A percentile compares a stretch with the other conserved stretches of the same genome.
phyloP scores from a whole-genome alignment of 2,888 invertebrate genomes.

The Netelia inedita region DNA sequence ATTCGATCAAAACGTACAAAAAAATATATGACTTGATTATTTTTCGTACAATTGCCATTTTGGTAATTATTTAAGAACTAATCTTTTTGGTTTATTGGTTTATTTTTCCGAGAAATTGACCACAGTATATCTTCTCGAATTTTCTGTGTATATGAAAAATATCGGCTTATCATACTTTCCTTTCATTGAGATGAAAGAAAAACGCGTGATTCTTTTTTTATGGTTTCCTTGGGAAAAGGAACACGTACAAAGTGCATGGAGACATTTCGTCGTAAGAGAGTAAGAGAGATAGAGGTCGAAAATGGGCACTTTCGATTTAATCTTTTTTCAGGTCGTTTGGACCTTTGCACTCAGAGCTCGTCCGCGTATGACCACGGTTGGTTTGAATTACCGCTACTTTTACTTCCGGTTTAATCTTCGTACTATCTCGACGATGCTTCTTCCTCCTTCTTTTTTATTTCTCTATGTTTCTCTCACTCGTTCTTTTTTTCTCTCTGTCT shows the following conservation, averaged over 20 bases:
- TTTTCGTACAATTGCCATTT: too few species aligned
- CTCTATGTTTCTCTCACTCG: not conserved
- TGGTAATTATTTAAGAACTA: too few species aligned
- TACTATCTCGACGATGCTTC: conserved; percentile 18
- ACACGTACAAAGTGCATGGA: conserved; percentile 1
- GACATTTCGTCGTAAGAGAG: conserved; percentile 10
- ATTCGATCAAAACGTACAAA: too few species aligned
- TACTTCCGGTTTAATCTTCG: conserved; percentile 43
- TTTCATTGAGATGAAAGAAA: not conserved
- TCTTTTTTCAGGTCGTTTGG: conserved; percentile 37
- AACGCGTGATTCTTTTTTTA: not conserved
- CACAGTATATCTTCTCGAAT: not conserved
- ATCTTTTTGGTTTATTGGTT: too few species aligned
- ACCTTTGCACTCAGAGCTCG: conserved; percentile 11
- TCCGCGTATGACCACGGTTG: conserved; percentile 6
- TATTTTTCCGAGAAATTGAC: too few species aligned
- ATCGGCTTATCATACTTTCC: not conserved
- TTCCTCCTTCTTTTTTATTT: not conserved
- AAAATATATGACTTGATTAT: too few species aligned
- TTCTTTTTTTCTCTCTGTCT: not conserved
- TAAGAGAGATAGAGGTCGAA: not conserved
- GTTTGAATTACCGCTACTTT: conserved; percentile 25
- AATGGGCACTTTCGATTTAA: conserved; percentile 48
- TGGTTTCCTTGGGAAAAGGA: conserved; percentile 11
- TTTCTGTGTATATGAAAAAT: not conserved